phyloP scores from a whole-genome alignment of 2,113 vertebrate genomes.

The Microcebus tavaratra region DNA sequence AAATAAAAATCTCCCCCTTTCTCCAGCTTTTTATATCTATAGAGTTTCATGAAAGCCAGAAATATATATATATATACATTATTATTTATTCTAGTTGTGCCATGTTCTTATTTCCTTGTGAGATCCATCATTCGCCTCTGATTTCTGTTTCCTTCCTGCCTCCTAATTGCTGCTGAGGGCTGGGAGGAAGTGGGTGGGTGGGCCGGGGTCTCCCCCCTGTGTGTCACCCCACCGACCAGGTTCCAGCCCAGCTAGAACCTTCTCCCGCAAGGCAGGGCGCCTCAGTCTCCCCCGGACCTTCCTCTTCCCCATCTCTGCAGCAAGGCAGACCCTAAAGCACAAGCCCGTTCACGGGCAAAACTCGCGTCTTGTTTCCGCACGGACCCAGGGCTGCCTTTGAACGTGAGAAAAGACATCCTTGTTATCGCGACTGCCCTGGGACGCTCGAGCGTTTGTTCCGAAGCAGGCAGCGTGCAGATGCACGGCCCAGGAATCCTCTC shows the following conservation, averaged over 20 bases:
- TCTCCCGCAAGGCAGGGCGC: not conserved
- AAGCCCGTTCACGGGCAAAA: not conserved
- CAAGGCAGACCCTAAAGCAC: not conserved
- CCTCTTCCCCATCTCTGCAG: not conserved
- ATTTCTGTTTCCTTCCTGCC: slow-evolving; percentile 71
- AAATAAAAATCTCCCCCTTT: slow-evolving; percentile 61
- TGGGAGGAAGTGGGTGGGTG: not conserved
- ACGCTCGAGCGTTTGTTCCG: too few species aligned
- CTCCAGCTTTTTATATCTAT: slow-evolving; percentile 83
- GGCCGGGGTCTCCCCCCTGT: not conserved
- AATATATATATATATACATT: slow-evolving; percentile 70
- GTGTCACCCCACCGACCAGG: not conserved
- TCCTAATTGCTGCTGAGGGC: slow-evolving; percentile 70
- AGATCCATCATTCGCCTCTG: slow-evolving; percentile 79
- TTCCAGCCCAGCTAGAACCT: not conserved
- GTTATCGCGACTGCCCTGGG: rapidly evolving
- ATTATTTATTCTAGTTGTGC: slow-evolving; percentile 86
- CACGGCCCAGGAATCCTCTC: not conserved
- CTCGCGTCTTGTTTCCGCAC: not conserved
- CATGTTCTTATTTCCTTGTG: slow-evolving; percentile 82
- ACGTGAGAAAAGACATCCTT: rapidly evolving
- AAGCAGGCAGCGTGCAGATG: too few species aligned
- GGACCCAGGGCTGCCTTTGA: not conserved
- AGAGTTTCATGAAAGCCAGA: slow-evolving; percentile 82
- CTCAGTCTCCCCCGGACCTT: not conserved